phyloP scores from a whole-genome alignment of 2,113 vertebrate species.

The Alouatta palliata region DNA sequence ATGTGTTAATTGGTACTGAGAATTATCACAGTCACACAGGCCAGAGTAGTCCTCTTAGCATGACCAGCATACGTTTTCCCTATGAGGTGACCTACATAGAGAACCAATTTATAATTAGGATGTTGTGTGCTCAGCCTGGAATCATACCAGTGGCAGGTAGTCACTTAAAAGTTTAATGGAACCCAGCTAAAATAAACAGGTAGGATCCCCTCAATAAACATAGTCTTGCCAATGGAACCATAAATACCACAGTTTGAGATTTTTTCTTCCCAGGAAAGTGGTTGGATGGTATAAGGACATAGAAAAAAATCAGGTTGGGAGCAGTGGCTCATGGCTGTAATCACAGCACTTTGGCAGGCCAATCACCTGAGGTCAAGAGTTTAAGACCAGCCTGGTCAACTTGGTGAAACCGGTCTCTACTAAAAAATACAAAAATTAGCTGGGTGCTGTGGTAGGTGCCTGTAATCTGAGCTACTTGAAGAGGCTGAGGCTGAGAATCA shows the following conservation, averaged over 20 bases:
- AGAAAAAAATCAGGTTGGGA: not conserved
- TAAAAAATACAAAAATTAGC: too few relatives aligned
- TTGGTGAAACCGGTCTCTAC: too few relatives aligned
- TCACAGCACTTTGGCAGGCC: too few relatives aligned
- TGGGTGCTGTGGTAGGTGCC: too few relatives aligned
- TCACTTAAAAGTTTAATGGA: slow-evolving; percentile 5
- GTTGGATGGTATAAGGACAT: not conserved
- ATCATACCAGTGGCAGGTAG: not conserved
- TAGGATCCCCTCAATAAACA: not conserved
- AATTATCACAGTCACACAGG: not conserved
- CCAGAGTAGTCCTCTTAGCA: not conserved
- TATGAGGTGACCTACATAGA: not conserved
- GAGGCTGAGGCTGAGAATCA: too few relatives aligned
- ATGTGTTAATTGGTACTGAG: not conserved
- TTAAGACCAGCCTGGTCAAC: too few relatives aligned
- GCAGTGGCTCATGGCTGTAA: too few relatives aligned
- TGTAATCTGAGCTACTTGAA: too few relatives aligned
- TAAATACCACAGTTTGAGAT: not conserved
- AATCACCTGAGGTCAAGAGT: too few relatives aligned
- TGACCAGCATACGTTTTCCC: not conserved
- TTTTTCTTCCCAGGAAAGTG: not conserved
- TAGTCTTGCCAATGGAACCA: not conserved
- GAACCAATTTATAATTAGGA: slow-evolving; percentile 9
- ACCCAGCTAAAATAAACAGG: not conserved
- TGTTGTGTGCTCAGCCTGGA: not conserved